Base-by-base conservation (phyloP, 2,113 vertebrate species). In the Gavia stellata region DNA sequence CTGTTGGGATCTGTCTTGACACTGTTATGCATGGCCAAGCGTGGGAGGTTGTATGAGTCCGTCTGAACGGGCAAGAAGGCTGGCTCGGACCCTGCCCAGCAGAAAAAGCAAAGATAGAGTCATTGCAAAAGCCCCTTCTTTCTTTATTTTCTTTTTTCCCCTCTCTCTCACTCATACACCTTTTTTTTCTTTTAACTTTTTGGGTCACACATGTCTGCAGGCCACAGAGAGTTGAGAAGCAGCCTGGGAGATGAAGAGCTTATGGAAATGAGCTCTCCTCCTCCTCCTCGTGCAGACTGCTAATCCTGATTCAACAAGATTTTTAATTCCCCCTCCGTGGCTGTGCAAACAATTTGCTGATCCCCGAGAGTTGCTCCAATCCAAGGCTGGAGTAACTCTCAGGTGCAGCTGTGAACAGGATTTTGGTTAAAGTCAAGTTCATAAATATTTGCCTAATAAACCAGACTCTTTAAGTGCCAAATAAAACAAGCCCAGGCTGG, bases 401-500 rank as follows among this genome's bases (percentile, higher is more conserved):
- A 95, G 94, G 94, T 97, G 75, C 78, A 94, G 84, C 90, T 63
- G 68, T 74, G 92, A 96, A 86, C 80, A 81, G 89, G 88, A 87
- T 96, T 97, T 94, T 88, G 93, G 97, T 94, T 88, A 92, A 96
- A 96, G 81, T 97, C 87, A 97, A 95, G 81, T 97, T 95, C 94
- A 90, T 97, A 93, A 93, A 86, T 96, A 98, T 96, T 97, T 98
- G 91, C 85, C 74, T 93, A 97, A 96, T 97, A 97, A 95, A 96
- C 50, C 74, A 86, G 79, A 87, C 78, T 83, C 81, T 98, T 87
- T 79, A 86, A 90, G 71, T 94, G 87, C 92, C 90, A 94, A 92
- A 96, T 87, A 94, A 96, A 94, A 86, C 84, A 91, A 89, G 49
- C 23, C 40, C 53, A 81, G 71, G 38, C 45, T 85, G 65, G 36